phyloP scores from a whole-genome alignment of 64 coral and sea anemone species.

The Trachythela sp. region DNA sequence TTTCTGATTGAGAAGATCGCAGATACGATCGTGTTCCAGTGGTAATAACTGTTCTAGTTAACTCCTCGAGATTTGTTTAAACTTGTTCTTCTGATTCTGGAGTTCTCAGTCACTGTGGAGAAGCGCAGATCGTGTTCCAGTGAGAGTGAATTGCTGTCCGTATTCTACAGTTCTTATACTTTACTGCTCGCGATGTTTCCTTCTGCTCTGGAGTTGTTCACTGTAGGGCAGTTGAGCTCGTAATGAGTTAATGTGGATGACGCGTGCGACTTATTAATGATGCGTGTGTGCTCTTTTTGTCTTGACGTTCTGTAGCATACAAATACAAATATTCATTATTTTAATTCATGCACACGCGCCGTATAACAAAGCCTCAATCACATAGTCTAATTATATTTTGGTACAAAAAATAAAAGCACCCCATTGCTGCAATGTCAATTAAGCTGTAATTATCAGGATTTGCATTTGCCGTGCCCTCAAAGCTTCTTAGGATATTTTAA shows the following conservation, averaged over 20 bases:
- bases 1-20: too few relatives aligned
- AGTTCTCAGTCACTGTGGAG: too few relatives aligned
- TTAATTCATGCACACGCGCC: not conserved
- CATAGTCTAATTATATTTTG: conserved; percentile 17
- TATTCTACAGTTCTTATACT: not conserved
- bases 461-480: not conserved
- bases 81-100: too few relatives aligned
- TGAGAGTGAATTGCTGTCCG: too few relatives aligned
- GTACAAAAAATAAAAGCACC: not conserved
- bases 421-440: conserved; percentile 2
- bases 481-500: not conserved
- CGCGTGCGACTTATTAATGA: conserved; percentile 93
- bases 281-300: conserved; percentile 99
- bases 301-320: conserved; percentile 56
- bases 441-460: conserved; percentile 12
- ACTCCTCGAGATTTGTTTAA: too few relatives aligned
- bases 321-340: conserved; percentile 82
- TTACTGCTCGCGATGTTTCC: not conserved
- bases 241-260: conserved; percentile 87
- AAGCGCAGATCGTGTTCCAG: too few relatives aligned
- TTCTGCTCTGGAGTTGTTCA: not conserved
- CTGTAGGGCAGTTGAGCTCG: conserved; percentile 32
- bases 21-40: too few relatives aligned
- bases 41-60: too few relatives aligned
- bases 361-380: conserved; percentile 15